Evolutionary conservation across 1,140 invertebrate genomes (phyloP), one percentile per base, ranked within the genome.

Genomic region (Bombus pascuorum): DNA sequence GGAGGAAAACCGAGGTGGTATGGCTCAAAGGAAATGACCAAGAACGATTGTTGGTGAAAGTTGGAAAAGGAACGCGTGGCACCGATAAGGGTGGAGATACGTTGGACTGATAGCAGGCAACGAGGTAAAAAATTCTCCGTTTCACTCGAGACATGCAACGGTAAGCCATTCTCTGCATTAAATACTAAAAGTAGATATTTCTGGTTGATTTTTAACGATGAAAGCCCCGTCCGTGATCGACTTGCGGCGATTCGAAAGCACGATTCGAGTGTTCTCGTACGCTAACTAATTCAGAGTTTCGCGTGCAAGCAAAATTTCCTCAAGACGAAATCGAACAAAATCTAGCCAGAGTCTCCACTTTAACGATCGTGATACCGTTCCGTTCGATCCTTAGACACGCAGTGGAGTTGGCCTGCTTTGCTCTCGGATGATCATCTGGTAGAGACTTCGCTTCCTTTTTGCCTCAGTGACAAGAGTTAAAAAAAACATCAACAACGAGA

Each of bases 281-380:
- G 32, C 34, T 75, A 75, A 66, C 32, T 75, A 76, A 76, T 76
- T 66, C 42, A 76, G 34, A 83, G 25, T 83, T 76, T 75, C 72
- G 34, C 34, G 81, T 39, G 42, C 47, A 42, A 42, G 37, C 13
- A 34, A 81, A 65, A 66, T 66, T 53, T 76, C 25, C 59, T 2
- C 59, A 9, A 62, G 32, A 22, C 6, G 3, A 32, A 82, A 83
- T 76, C 44, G 34, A 82, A 42, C 57, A 37, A 39, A 72, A 18
- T 74, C 18, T 39, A 72, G 18, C 13, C 44, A 15, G 8, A 22
- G 34, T 82, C n/a, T 53, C 71, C 25, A 47, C 71, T 82, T 65
- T 65, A 75, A 66, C 47, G n/a, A 62, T n/a, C 37, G n/a, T 57
- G 18, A 57, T 72, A 42, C 68, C 70, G n/a, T 65, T n/a, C 34